Evolutionary conservation across 2,113 vertebrate genomes (phyloP), one percentile per base, ranked within the genome.

Genomic region (Columba livia): DNA sequence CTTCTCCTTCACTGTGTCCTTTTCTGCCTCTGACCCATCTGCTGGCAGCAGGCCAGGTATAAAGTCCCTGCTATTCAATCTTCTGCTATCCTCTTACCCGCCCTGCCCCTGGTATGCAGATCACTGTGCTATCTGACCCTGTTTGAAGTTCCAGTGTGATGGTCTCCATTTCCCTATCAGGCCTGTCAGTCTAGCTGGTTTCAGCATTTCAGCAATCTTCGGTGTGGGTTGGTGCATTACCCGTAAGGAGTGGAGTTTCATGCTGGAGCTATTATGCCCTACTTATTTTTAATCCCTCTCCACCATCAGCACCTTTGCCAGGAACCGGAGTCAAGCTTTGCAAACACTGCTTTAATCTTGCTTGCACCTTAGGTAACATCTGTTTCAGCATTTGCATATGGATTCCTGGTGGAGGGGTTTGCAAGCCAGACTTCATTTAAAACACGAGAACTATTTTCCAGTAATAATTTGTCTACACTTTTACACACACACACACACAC

Each of bases 1-100:
- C 57, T 91, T 86, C 81, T 78, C 78, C 70, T 88, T 71, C 32
- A 5, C 44, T 7, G 40, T 53, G 53, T 77, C 75, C 88, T 93
- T 96, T 75, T 42, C 72, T 74, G 47, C 34, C 19, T 65, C 72
- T 93, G 85, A 87, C 65, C 51, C 2, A 2, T 57, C 20, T 94
- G 61, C 69, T 94, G 94, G 90, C 88, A 94, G 44, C 61, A 90
- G 36, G 69, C 83, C 88, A 84, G 38, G 10, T 42, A 12, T 53
- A 44, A 80, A 79, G 25, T 71, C 77, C 36, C 38, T 58, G 85
- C 5, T 89, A 95, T 72, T 61, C 0, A 23, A 93, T 96, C 65
- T 74, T 53, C 51, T 69, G 73, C 81, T 96, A 89, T 96, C 93
- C 69, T 79, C 44, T 97, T 96, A 93, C 96, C 54, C 86, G 50